Conservation (phyloP, 2,797 vertebrate genomes). For the Phyllotis vaccarum region DNA sequence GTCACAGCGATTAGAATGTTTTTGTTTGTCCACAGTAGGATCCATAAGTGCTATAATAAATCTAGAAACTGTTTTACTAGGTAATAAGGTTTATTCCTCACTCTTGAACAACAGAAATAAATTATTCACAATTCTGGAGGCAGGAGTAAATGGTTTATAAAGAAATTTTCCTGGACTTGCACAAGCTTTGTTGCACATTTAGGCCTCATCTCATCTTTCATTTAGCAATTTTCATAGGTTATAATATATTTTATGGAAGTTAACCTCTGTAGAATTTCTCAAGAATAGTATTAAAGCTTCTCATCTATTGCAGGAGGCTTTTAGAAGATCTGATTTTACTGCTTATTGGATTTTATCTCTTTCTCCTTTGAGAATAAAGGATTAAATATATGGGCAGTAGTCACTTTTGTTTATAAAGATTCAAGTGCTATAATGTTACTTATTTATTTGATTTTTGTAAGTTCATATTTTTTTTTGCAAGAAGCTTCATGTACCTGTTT, state of each 20-base stretch:
- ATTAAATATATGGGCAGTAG: conserved; percentile 52
- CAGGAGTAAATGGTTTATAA: conserved; percentile 27
- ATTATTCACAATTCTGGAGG: background rate
- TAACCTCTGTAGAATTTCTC: conserved; percentile 45
- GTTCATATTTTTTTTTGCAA: conserved; percentile 63
- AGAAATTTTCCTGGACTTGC: conserved; percentile 32
- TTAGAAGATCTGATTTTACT: conserved; percentile 28
- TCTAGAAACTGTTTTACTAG: background rate
- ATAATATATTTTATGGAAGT: conserved; percentile 65
- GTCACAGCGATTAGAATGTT: conserved; percentile 42
- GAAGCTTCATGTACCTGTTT: conserved; percentile 36
- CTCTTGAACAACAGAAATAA: conserved; percentile 10
- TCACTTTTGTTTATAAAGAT: conserved; percentile 61
- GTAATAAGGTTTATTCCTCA: conserved; percentile 4
- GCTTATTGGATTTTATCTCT: conserved; percentile 46
- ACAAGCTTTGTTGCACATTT: conserved; percentile 52
- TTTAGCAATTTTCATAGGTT: conserved; percentile 64
- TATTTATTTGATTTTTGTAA: conserved; percentile 57
- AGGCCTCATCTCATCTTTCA: conserved; percentile 38
- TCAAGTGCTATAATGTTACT: conserved; percentile 2
- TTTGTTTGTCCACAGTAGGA: background rate
- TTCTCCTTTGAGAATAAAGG: conserved; percentile 54
- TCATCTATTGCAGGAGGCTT: conserved; percentile 57
- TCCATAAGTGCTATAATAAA: conserved; percentile 32
- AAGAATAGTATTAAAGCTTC: conserved; percentile 53